Conservation (phyloP, 1,140 invertebrate genomes). For the Zaprionus kolodkinae region DNA sequence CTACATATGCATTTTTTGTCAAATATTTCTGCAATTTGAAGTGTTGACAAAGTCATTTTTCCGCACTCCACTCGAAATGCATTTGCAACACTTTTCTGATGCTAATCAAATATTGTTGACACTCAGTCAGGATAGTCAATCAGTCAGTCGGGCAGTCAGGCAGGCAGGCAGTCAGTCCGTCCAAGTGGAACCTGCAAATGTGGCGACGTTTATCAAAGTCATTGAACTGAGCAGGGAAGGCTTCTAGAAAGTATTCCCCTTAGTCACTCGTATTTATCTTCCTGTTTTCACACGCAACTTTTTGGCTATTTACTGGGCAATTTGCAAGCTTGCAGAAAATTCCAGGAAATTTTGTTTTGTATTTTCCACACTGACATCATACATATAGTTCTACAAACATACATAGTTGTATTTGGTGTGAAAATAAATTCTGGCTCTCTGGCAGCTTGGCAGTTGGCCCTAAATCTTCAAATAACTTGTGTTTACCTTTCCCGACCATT, state of each 20-base stretch:
- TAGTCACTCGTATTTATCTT: constrained; percentile 51
- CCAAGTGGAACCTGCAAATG: constrained; percentile 42
- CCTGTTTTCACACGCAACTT: constrained; percentile 54
- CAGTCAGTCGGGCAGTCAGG: constrained; percentile 42
- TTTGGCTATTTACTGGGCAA: constrained; percentile 47
- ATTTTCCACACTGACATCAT: constrained; percentile 8
- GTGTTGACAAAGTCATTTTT: constrained; percentile 66
- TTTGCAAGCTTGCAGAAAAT: constrained; percentile 42
- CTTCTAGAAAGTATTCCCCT: constrained; percentile 19
- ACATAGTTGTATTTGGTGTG: constrained; percentile 22
- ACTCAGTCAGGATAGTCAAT: constrained; percentile 33
- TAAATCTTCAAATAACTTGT: constrained; percentile 37
- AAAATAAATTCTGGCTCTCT: constrained; percentile 33
- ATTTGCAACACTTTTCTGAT: constrained; percentile 51
- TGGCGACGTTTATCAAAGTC: constrained; percentile 61
- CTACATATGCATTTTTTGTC: constrained; percentile 49
- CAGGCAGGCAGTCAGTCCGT: constrained; percentile 27
- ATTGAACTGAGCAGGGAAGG: constrained; percentile 30
- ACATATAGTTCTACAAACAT: neutral
- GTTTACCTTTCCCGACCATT: constrained; percentile 20
- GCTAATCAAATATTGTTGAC: constrained; percentile 67
- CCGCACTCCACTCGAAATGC: constrained; percentile 47
- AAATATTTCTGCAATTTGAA: constrained; percentile 37
- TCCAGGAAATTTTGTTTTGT: constrained; percentile 30
- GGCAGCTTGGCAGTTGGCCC: constrained; percentile 27